Evolutionary conservation across 2,797 vertebrate species (phyloP).

Genomic region (Lacerta agilis): DNA sequence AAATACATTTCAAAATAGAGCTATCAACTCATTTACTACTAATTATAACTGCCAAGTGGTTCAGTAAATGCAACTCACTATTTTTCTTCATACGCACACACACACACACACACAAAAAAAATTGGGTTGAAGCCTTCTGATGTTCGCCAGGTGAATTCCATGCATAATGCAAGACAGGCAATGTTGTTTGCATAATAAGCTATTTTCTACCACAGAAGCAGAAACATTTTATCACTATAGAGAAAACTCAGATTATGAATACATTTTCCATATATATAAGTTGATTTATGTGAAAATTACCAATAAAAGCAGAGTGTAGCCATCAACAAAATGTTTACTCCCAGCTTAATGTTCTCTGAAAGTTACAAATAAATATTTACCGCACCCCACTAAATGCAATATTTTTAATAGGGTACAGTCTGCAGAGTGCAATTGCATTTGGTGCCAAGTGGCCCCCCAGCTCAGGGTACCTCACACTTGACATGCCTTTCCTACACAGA

Average conservation of each 20-base stretch:
- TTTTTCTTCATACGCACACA: constrained; percentile 41
- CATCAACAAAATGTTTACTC: constrained; percentile 82
- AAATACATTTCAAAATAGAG: constrained; percentile 76
- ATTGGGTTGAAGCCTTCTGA: constrained; percentile 77
- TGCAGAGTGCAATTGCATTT: constrained; percentile 38
- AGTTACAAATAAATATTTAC: constrained; percentile 62
- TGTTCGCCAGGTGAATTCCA: constrained; percentile 82
- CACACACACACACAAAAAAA: constrained; percentile 44
- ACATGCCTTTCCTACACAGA: neutral
- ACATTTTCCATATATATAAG: constrained; percentile 81
- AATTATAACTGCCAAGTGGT: constrained; percentile 80
- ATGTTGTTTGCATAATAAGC: constrained; percentile 84
- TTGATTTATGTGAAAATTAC: constrained; percentile 85
- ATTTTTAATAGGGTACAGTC: constrained; percentile 70
- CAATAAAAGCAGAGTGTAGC: constrained; percentile 81
- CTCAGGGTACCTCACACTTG: neutral
- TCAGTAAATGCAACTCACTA: constrained; percentile 74
- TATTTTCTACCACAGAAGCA: constrained; percentile 82
- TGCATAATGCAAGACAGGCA: constrained; percentile 83
- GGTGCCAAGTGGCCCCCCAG: neutral
- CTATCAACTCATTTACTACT: constrained; percentile 79
- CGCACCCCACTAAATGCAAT: constrained; percentile 60
- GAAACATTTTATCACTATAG: constrained; percentile 83
- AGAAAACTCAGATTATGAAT: constrained; percentile 83
- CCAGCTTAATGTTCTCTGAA: constrained; percentile 78